Evolutionary conservation across 2,888 invertebrate species (phyloP), one percentile per base, ranked within the genome.

Genomic region (Pachymerium ferrugineum): DNA sequence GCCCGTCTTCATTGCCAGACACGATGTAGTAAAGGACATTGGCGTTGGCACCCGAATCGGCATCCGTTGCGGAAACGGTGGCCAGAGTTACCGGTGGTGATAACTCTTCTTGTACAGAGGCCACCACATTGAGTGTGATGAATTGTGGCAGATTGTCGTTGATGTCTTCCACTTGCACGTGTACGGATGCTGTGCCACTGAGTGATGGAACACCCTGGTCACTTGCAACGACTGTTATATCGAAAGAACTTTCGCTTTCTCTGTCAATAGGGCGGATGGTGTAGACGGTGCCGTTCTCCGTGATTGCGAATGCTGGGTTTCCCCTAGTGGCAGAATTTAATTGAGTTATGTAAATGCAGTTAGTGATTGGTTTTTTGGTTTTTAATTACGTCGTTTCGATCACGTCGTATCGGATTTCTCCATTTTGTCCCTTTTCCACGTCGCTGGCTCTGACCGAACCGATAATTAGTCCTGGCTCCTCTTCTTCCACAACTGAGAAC

Each of bases 141-240:
- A 94, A 94, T 78, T 92, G 90, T 0, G 93, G 93, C 28, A 90
- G 83, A 81, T 94, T 93, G 80, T 94, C 93, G 79, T 94, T 92
- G 10, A 92, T 82, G 79, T 93, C 92, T 38, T 89, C 80, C 1
- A 92, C 84, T 81, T 91, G 88, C 0, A 93, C 84, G 81, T 91
- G 90, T 0, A 91, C 86, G 72, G 89, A 85, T 0, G 93, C 90
- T 3, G 88, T 85, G 0, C 91, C 90, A 33, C 73, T 74, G 12
- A 76, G 70, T 22, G 69, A 33, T 1, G 76, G 76, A 6, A 73
- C 35, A 0, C 76, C 76, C 22, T 35, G 33, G 71, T 76, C 76
- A 29, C 30, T 47, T 6, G 74, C 76, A 14, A 71, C 74, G 2
- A 76, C 70, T 3, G 69, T 71, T 12, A 74, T 47, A 8, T 73